Percentiles rank a stretch among this genome's conserved stretches.
Evolutionary conservation across 2,797 vertebrate genomes (phyloP).

Genomic region (Microctenopoma stevenorrisi): DNA sequence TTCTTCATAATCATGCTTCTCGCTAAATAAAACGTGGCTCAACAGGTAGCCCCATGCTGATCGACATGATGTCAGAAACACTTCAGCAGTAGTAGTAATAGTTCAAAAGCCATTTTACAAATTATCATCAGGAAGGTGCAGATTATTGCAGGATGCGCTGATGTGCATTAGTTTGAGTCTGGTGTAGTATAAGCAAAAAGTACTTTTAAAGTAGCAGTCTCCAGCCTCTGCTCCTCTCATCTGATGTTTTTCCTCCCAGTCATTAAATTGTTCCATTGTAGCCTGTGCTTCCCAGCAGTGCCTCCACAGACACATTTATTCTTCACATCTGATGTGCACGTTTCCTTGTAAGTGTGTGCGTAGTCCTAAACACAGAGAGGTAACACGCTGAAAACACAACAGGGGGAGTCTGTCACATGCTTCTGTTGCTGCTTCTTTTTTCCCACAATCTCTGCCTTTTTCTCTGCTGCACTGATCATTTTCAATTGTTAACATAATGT

Average conservation of each 20-base stretch:
- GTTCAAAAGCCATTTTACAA: no score
- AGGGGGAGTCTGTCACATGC: slow-evolving; percentile 78
- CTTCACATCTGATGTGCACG: not conserved
- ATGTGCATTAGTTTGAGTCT: not conserved
- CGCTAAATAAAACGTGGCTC: no score
- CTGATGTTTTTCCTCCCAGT: not conserved
- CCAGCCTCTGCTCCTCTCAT: not conserved
- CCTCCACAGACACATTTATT: not conserved
- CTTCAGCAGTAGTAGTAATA: no score
- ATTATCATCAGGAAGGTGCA: not conserved
- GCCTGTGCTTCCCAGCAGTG: slow-evolving; percentile 1
- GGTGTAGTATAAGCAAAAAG: not conserved
- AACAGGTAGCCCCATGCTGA: no score
- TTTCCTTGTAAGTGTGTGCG: slow-evolving; percentile 3
- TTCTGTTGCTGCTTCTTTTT: slow-evolving; percentile 60
- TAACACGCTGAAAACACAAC: slow-evolving; percentile 40
- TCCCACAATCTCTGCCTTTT: slow-evolving; percentile 42
- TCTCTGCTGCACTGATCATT: slow-evolving; percentile 38
- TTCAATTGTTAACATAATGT: slow-evolving; percentile 37
- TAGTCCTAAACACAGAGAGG: not conserved
- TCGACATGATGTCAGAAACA: no score
- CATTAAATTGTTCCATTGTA: not conserved
- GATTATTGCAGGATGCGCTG: no score
- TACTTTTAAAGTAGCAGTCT: not conserved
- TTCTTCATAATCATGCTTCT: no score